Evolutionary conservation across 53 echinoderm and acorn worm genomes (phyloP).

Genomic region (Arbacia lixula): DNA sequence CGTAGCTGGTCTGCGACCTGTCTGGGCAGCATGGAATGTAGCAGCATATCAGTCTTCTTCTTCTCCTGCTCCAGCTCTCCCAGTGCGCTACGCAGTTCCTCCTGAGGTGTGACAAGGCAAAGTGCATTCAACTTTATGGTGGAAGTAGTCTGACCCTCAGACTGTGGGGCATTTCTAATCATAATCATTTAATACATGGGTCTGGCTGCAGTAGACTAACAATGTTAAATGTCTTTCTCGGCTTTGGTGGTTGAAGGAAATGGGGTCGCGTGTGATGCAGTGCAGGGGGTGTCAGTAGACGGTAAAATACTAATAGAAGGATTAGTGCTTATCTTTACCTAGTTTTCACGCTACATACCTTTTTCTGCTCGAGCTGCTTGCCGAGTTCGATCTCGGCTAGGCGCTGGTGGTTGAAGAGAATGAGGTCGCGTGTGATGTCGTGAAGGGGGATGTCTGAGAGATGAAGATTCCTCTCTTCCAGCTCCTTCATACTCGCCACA

Average conservation of each 20-base stretch:
- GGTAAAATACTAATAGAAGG: no score
- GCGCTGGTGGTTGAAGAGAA: constrained; percentile 96
- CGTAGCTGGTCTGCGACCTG: constrained; percentile 92
- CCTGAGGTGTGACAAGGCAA: no score
- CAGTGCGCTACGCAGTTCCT: constrained; percentile 16
- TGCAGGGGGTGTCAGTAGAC: constrained; percentile 88
- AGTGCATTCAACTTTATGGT: no score
- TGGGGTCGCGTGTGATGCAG: constrained; percentile 85
- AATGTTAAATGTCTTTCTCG: no score
- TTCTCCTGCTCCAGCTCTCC: constrained; percentile 85
- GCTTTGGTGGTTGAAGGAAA: constrained; percentile 88
- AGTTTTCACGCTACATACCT: no score
- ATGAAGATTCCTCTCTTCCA: constrained; percentile 85
- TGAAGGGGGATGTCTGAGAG: constrained; percentile 93
- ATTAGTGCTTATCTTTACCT: no score
- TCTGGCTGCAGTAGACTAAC: no score
- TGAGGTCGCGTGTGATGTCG: constrained; percentile 93
- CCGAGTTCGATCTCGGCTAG: constrained; percentile 96
- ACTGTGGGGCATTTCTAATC: no score
- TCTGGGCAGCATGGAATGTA: constrained; percentile 93
- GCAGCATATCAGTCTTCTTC: constrained; percentile 92
- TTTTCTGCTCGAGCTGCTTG: constrained; percentile 94
- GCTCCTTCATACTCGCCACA: constrained; percentile 88
- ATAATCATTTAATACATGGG: no score
- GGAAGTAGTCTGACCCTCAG: no score